Percentiles rank a stretch among this genome's conserved stretches.
These are phyloP conservation scores for Thomomys bottae DNA, from an alignment of 2,113 vertebrate genomes.

Conservation along the genomic window DNA sequence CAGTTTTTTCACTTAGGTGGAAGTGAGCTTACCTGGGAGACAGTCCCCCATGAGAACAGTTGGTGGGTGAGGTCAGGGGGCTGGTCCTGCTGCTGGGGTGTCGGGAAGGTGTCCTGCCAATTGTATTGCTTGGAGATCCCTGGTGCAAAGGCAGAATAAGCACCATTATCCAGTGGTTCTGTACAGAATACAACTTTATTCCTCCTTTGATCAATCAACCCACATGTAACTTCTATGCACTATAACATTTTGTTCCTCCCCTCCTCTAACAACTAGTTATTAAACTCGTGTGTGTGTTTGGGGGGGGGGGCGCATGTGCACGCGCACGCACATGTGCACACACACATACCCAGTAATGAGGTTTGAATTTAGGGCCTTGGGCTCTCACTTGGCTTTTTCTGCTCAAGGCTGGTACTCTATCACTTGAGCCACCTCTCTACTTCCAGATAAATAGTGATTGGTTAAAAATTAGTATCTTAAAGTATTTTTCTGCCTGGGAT, in stretches of 20 bases:
- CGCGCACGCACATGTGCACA: too few relatives aligned
- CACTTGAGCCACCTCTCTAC: too few relatives aligned
- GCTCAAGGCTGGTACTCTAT: too few relatives aligned
- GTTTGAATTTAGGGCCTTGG: too few relatives aligned
- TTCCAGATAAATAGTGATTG: too few relatives aligned
- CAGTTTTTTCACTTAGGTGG: background rate
- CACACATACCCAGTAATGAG: too few relatives aligned
- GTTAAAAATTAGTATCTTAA: too few relatives aligned
- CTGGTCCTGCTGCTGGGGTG: slow-evolving; percentile 96
- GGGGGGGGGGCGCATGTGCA: too few relatives aligned
- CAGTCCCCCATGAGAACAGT: slow-evolving; percentile 98
- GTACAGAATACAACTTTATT: background rate
- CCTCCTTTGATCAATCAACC: background rate
- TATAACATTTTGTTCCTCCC: background rate
- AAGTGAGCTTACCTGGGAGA: slow-evolving; percentile 93
- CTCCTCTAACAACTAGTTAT: background rate
- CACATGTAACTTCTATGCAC: background rate
- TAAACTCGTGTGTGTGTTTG: background rate
- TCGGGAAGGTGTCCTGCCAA: slow-evolving; percentile 92
- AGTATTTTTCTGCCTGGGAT: too few relatives aligned
- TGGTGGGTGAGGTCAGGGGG: slow-evolving; percentile 97
- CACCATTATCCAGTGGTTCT: slow-evolving; percentile 31
- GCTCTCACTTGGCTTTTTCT: too few relatives aligned
- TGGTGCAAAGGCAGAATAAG: slow-evolving; percentile 77
- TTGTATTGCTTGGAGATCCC: slow-evolving; percentile 98